Base-by-base conservation (phyloP, 2,888 invertebrate species). In the Zelleria hepariella region DNA sequence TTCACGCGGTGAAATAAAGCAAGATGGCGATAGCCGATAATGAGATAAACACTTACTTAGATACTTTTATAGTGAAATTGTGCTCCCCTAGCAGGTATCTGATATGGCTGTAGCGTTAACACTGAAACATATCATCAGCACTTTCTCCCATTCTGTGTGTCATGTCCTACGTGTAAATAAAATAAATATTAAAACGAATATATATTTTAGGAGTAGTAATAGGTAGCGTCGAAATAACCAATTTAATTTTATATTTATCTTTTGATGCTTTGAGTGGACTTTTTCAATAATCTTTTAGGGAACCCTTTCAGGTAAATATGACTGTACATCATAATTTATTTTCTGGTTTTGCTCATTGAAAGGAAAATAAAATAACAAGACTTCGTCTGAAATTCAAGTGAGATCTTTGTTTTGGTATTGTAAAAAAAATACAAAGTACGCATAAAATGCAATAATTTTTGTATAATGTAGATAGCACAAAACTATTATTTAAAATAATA, bases 81-180 rank as follows among this genome's bases (percentile, higher is more conserved):
- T n/a, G n/a, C n/a, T n/a, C n/a, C n/a, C n/a, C n/a, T n/a, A n/a
- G n/a, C n/a, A n/a, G n/a, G n/a, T n/a, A n/a, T n/a, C n/a, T n/a
- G n/a, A n/a, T n/a, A n/a, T n/a, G n/a, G n/a, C n/a, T 20, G 10
- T 51, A 51, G 51, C 5, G 10, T 51, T 51, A 25, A 55, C 6
- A 55, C 10, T 27, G 18, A 80, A 77, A 85, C 86, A 88, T 88
- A 88, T 88, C 87, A 86, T 83, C 73, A 63, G 86, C 86, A 87
- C 87, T 76, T 61, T 60, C 75, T 83, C 80, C 83, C 80, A 84
- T 79, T 86, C 76, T 83, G 73, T 86, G 85, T 86, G 59, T n/a
- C 80, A 80, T 68, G 75, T 62, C 74, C 76, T 69, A 67, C 71
- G 66, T 67, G 69, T 53, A 53, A 15, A 53, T 25, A 58, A 49